phyloP scores from a whole-genome alignment of 2,888 invertebrate genomes.

The Luffia ferchaultella region DNA sequence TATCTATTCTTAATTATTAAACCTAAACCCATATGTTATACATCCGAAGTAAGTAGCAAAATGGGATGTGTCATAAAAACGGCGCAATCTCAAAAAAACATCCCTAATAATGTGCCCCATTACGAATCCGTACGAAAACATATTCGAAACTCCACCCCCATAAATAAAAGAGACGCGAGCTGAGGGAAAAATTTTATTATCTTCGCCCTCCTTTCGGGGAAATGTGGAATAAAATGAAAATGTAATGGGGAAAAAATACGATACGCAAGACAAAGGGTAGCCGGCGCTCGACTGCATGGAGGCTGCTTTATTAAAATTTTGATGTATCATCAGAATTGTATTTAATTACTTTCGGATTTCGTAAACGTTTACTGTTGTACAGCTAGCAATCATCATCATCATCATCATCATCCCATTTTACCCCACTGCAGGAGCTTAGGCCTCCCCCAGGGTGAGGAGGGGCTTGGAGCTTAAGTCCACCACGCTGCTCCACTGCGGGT shows the following conservation, averaged over 20 bases:
- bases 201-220: conserved; percentile 34
- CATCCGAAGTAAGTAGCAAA: not conserved
- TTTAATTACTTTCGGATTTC: too few relatives aligned
- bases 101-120: conserved; percentile 60
- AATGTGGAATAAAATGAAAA: conserved; percentile 68
- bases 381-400: too few relatives aligned
- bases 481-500: too few relatives aligned
- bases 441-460: too few relatives aligned
- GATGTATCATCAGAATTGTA: too few relatives aligned
- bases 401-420: too few relatives aligned
- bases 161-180: conserved; percentile 55
- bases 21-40: too few relatives aligned
- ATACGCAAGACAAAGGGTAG: conserved; percentile 58
- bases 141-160: conserved; percentile 52
- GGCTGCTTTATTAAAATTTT: conserved; percentile 19
- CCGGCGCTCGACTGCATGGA: conserved; percentile 28
- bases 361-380: too few relatives aligned
- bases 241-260: conserved; percentile 66
- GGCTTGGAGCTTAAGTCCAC: too few relatives aligned
- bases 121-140: conserved; percentile 58
- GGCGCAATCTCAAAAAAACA: conserved; percentile 44
- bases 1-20: too few relatives aligned
- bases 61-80: not conserved
- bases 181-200: conserved; percentile 63
- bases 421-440: too few relatives aligned